phyloP scores from a whole-genome alignment of 1,140 invertebrate species.

The Papilio xuthus region DNA sequence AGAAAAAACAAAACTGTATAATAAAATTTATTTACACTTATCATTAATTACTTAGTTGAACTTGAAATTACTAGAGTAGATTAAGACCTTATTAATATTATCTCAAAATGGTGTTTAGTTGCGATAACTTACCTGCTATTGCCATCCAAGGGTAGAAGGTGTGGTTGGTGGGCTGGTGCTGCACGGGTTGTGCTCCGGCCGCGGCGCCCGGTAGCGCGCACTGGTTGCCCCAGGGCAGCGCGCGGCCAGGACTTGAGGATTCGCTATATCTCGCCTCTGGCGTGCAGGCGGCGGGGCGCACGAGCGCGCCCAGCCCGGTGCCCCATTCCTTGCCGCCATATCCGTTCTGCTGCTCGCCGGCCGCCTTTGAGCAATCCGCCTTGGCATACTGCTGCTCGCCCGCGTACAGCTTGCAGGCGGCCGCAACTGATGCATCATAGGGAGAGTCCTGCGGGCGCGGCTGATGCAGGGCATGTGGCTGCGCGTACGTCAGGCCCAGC shows the following conservation, averaged over 20 bases:
- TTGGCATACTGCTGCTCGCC: constrained; percentile 86
- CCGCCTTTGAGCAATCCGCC: constrained; percentile 83
- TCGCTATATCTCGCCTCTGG: constrained; percentile 91
- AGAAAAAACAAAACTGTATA: neutral
- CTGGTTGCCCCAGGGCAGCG: constrained; percentile 88
- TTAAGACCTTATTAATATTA: neutral
- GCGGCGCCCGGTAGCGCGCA: constrained; percentile 90
- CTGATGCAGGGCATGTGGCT: constrained; percentile 90
- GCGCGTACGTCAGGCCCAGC: constrained; percentile 92
- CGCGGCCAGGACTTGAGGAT: constrained; percentile 86
- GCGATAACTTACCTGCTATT: constrained; percentile 94
- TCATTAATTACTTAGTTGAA: neutral
- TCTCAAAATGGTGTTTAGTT: neutral
- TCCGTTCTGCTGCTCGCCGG: constrained; percentile 85
- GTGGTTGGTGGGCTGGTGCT: constrained; percentile 94
- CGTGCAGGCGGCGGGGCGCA: constrained; percentile 91
- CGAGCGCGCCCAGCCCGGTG: constrained; percentile 83
- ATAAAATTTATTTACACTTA: neutral
- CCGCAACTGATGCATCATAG: constrained; percentile 93
- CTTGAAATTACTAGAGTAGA: neutral
- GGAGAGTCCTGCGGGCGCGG: constrained; percentile 93
- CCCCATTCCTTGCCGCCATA: constrained; percentile 88
- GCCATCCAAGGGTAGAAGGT: constrained; percentile 99
- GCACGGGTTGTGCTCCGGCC: constrained; percentile 91
- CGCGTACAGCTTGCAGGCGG: constrained; percentile 91